A percentile compares a stretch with the other conserved stretches of the same genome.
These are phyloP conservation scores for Hippoglossus hippoglossus DNA, from an alignment of 2,797 vertebrate species.

Conservation along the genomic window DNA sequence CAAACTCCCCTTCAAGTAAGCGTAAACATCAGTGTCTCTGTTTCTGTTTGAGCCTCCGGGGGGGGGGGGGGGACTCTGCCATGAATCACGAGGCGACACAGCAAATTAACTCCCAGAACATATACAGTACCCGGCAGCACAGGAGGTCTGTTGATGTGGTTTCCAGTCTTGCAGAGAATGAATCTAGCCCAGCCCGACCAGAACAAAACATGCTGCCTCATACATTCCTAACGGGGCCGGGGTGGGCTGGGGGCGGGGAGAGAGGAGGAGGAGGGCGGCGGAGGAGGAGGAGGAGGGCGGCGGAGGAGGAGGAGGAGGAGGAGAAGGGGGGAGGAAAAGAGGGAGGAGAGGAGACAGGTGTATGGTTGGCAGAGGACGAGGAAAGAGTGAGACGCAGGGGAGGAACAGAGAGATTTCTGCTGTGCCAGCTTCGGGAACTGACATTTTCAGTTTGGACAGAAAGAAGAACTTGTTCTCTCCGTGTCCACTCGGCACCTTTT, in stretches of 20 bases:
- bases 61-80: neutral
- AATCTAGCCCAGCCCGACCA: conserved; percentile 47
- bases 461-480: conserved; percentile 21
- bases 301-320: conserved; percentile 8
- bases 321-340: neutral
- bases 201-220: conserved; percentile 76
- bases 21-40: neutral
- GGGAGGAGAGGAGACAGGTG: conserved; percentile 63
- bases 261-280: neutral
- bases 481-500: neutral
- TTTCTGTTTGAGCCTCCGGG: neutral
- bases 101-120: conserved; percentile 45
- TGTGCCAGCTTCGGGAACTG: conserved; percentile 17
- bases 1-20: too few species aligned
- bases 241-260: conserved; percentile 31
- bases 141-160: conserved; percentile 71
- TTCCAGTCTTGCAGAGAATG: conserved; percentile 46
- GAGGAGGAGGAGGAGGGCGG: neutral
- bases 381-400: conserved; percentile 57
- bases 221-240: conserved; percentile 68
- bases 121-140: conserved; percentile 31
- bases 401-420: conserved; percentile 22
- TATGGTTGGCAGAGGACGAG: conserved; percentile 48
- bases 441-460: conserved; percentile 14
- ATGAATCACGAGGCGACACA: conserved; percentile 15